These are phyloP conservation scores for Diaperis boleti DNA, from an alignment of 2,888 invertebrate genomes.

Conservation along the genomic window DNA sequence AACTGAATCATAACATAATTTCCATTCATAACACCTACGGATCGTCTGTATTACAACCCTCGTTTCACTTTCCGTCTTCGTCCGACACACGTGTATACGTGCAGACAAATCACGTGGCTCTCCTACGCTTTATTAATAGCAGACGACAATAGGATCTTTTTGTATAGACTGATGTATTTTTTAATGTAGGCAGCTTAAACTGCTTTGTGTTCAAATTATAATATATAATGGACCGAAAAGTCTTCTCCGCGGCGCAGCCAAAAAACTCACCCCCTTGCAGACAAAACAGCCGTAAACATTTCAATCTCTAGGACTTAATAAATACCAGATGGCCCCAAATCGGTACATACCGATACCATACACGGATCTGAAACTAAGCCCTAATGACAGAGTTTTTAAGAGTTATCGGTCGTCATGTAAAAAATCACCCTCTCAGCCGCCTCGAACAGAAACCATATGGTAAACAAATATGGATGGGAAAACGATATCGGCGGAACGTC, in stretches of 20 bases:
- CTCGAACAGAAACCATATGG: slow-evolving; percentile 49
- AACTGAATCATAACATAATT: slow-evolving; percentile 57
- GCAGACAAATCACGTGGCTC: slow-evolving; percentile 46
- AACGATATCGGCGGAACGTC: slow-evolving; percentile 40
- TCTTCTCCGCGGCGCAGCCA: slow-evolving; percentile 9
- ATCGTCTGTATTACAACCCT: slow-evolving; percentile 50
- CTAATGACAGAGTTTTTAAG: slow-evolving; percentile 40
- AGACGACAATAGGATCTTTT: slow-evolving; percentile 59
- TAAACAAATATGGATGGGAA: slow-evolving; percentile 44
- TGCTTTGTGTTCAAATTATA: slow-evolving; percentile 51
- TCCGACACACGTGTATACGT: slow-evolving; percentile 22
- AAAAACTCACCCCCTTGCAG: slow-evolving; percentile 44
- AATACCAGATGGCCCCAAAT: slow-evolving; percentile 55
- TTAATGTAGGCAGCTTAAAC: slow-evolving; percentile 52
- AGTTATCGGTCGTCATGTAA: slow-evolving; percentile 24
- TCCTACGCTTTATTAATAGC: slow-evolving; percentile 57
- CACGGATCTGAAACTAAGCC: slow-evolving; percentile 34
- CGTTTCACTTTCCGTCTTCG: slow-evolving; percentile 26
- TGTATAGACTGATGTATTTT: slow-evolving; percentile 56
- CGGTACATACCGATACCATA: slow-evolving; percentile 20
- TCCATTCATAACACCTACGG: slow-evolving; percentile 57
- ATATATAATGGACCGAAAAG: slow-evolving; percentile 43
- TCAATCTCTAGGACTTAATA: slow-evolving; percentile 55
- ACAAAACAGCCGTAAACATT: slow-evolving; percentile 53
- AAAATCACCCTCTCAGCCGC: slow-evolving; percentile 49